Percentiles rank a stretch among this genome's conserved stretches.
phyloP scores from a whole-genome alignment of 2,888 invertebrate species.

The Halictus quadricinctus region DNA sequence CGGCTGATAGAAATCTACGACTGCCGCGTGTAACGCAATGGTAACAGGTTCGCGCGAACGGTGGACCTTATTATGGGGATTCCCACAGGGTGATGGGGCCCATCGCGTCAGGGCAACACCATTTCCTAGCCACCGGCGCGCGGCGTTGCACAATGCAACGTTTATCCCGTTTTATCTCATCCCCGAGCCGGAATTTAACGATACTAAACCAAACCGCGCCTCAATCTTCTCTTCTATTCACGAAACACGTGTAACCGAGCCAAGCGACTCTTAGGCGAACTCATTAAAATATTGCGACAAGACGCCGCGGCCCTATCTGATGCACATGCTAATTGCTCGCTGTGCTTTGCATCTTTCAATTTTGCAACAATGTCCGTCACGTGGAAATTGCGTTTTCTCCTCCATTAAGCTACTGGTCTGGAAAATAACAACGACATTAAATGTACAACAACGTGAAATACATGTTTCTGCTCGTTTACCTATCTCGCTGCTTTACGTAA shows the following conservation, averaged over 20 bases:
- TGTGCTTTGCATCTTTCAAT: neutral
- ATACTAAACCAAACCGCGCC: neutral
- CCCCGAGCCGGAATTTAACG: conserved; percentile 10
- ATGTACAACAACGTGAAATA: neutral
- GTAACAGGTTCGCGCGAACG: conserved; percentile 27
- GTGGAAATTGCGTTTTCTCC: neutral
- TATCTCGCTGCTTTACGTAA: neutral
- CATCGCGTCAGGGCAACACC: conserved; percentile 12
- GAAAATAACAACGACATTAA: neutral
- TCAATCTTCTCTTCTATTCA: conserved; percentile 29
- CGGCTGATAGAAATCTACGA: conserved; percentile 39
- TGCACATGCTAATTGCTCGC: conserved; percentile 4
- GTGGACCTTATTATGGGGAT: conserved; percentile 20
- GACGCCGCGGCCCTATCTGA: neutral
- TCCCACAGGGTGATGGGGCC: conserved; percentile 35
- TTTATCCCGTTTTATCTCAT: conserved; percentile 34
- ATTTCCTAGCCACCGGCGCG: conserved; percentile 4
- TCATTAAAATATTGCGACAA: conserved; percentile 23
- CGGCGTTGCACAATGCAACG: conserved; percentile 27
- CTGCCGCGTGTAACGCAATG: conserved; percentile 26
- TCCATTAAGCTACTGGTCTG: neutral
- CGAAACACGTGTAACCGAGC: neutral
- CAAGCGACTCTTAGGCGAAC: neutral
- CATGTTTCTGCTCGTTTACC: neutral
- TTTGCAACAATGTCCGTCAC: neutral